Base-by-base conservation (phyloP, 2,888 invertebrate genomes). In the Amphipyra berbera region DNA sequence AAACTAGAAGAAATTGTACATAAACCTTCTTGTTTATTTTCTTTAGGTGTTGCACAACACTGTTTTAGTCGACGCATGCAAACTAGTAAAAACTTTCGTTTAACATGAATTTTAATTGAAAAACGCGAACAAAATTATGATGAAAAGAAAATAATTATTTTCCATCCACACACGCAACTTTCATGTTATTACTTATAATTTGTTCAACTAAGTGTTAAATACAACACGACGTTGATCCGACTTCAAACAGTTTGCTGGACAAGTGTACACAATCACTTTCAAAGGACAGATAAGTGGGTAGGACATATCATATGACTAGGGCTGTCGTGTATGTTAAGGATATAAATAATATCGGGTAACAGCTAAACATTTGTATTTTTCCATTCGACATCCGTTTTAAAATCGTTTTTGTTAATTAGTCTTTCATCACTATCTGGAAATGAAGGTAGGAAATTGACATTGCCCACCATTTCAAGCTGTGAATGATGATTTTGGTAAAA, bases 271-370 rank as follows among this genome's bases (percentile, higher is more conserved):
- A 67, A 68, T 76, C 60, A 62, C 63, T 76, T 80, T 76, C 66
- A 69, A 73, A 71, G 77, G 65, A 74, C 55, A 68, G 78, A 82
- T 83, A 81, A 82, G 65, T 68, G 66, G 56, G 35, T 53, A 54
- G 37, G 62, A 71, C 70, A 60, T 48, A 30, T 5, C 6, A n/a
- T 30, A 55, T 57, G 44, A 55, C 21, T 68, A 73, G 62, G 73
- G 80, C 27, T 74, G 69, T 21, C 61, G 40, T 21, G 4, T 21
- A n/a, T 12, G 2, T 2, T 44, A 15, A 12, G 41, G 9, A n/a
- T 37, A 8, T 10, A 10, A 10, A 1, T 37, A 37, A 10, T 37
- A 10, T 10, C 3, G 10, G 30, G 1, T 7, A 6, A 30, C 30
- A 30, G 2, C 7, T 30, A 4, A 30, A 30, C 30, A 30, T 30